Base-by-base conservation (phyloP, 2,888 invertebrate species). In the Oxycera nigricornis region DNA sequence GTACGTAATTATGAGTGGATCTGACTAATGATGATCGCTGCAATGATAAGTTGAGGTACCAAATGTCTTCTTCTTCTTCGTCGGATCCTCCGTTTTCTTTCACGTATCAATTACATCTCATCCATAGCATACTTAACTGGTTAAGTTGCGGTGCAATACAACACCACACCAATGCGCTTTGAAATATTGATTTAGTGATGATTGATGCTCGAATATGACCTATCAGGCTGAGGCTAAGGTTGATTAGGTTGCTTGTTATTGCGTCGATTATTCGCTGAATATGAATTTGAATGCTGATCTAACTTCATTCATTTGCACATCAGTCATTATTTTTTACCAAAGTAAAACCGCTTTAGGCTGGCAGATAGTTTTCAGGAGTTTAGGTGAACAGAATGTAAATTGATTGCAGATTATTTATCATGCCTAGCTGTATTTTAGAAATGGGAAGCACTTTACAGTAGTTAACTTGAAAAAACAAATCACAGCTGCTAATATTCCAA, bases 161-260 rank as follows among this genome's bases (percentile, higher is more conserved):
- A 65, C 41, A 65, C 20, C 30, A 9, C 41, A 35, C 22, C 28
- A 65, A 65, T 65, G 41, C 65, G 2, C n/a, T 41, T n/a, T 39
- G 65, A 65, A 65, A 22, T 39, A 41, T 41, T 39, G 30, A 65
- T 65, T 65, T 30, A 24, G 55, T 20, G 52, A 31, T 70, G 52
- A 70, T 70, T 70, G 46, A 70, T 70, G 30, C 52, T 55, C 20
- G 26, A 55, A 70, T 39, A 55, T 55, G 70, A 70, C 70, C 70
- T 35, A 22, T 28, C 26, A 55, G 70, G 31, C 22, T 52, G 24
- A 11, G 52, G 28, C 55, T 52, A 31, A 35, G 70, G 70, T 70
- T 70, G 70, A 70, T 70, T 70, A 41, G 24, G 70, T 52, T 55
- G 24, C 70, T 70, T 70, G 70, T 70, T 65, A 41, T 39, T 20